Evolutionary conservation across 35 echinoderm and acorn worm genomes (phyloP).

Genomic region (Ophiothrix spiculata): DNA sequence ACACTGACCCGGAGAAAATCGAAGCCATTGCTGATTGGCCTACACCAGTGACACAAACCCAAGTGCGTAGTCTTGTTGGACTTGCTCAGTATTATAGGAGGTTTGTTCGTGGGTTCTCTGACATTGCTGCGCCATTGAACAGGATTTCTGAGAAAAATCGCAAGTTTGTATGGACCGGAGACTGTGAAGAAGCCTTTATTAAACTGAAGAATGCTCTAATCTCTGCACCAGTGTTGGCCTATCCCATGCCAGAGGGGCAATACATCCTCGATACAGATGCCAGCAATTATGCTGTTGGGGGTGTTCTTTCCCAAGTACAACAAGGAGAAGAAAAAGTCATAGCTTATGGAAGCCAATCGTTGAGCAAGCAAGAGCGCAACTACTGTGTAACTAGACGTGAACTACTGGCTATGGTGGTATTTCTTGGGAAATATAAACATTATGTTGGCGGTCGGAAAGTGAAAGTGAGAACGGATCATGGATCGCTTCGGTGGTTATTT

Average conservation of each 20-base stretch:
- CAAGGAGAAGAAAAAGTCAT: conserved; percentile 22
- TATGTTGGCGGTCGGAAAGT: conserved; percentile 8
- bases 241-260: not conserved
- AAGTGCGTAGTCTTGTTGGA: conserved; percentile 26
- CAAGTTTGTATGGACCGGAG: not conserved
- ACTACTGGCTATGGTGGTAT: conserved; percentile 29
- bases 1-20: conserved; percentile 39
- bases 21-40: conserved; percentile 1
- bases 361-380: not conserved
- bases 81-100: conserved; percentile 33
- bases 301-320: conserved; percentile 18
- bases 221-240: not conserved
- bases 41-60: conserved; percentile 26
- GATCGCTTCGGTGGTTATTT: conserved; percentile 14
- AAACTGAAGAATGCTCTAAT: not conserved
- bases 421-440: conserved; percentile 22
- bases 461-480: conserved; percentile 25
- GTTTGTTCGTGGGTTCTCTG: conserved; percentile 25
- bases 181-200: not conserved
- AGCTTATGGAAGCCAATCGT: not conserved
- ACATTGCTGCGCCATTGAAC: conserved; percentile 23
- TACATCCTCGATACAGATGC: conserved; percentile 12
- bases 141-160: not conserved
- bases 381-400: conserved; percentile 31
- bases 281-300: not conserved